phyloP scores from a whole-genome alignment of 2,888 invertebrate genomes.

The Galeopsomyia nigrocyanea region DNA sequence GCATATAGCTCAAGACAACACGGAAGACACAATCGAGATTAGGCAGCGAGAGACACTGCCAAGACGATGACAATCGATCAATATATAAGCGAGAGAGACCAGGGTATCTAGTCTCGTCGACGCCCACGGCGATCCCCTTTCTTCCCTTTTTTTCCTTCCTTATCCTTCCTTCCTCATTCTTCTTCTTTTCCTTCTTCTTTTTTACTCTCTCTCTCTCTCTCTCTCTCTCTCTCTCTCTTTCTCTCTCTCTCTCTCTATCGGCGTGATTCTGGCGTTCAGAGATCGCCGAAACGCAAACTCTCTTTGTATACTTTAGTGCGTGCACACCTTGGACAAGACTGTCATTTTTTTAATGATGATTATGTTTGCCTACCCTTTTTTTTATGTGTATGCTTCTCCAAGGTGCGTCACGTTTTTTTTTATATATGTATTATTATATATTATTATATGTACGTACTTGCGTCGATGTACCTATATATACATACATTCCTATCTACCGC shows the following conservation, averaged over 20 bases:
- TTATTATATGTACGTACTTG: constrained; percentile 21
- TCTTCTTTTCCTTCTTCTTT: neutral
- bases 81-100: constrained; percentile 46
- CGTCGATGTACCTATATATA: constrained; percentile 39
- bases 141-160: neutral
- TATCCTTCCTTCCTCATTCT: neutral
- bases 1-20: neutral
- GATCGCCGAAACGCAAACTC: neutral
- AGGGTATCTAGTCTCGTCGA: constrained; percentile 53
- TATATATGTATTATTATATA: constrained; percentile 9
- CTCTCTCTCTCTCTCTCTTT: constrained; percentile 3
- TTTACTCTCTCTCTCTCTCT: neutral
- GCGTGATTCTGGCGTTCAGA: constrained; percentile 17
- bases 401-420: neutral
- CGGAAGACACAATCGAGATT: neutral
- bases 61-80: no score
- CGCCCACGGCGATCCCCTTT: constrained; percentile 46
- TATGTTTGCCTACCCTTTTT: no score
- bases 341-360: no score
- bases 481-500: constrained; percentile 17
- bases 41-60: neutral
- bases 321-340: neutral
- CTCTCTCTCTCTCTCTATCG: constrained; percentile 9
- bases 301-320: no score
- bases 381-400: constrained; percentile 8